These are phyloP conservation scores for Oryzaephilus surinamensis DNA, from an alignment of 1,140 invertebrate species.

Conservation along the genomic window DNA sequence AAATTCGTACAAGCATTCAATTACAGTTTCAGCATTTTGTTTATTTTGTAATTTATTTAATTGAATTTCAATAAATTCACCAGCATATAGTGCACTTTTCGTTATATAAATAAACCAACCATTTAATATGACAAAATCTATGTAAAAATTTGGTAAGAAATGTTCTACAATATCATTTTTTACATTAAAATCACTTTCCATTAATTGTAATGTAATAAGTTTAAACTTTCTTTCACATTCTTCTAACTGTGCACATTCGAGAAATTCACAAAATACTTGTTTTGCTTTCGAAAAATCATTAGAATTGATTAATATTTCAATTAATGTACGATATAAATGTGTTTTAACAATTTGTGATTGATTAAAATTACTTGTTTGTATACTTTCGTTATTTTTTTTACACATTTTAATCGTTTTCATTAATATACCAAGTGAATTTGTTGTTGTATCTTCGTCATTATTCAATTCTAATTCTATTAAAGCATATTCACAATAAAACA, in stretches of 20 bases:
- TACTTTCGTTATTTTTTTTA: too few relatives aligned
- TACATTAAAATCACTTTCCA: conserved; percentile 11
- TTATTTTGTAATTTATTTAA: too few relatives aligned
- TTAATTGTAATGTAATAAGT: conserved; percentile 24
- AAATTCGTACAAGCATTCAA: conserved; percentile 42
- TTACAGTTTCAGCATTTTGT: too few relatives aligned
- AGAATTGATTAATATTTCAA: conserved; percentile 33
- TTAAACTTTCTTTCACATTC: too few relatives aligned
- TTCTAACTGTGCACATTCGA: conserved; percentile 20
- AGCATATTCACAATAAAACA: conserved; percentile 52
- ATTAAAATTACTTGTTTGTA: conserved; percentile 15
- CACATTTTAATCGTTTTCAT: conserved; percentile 18
- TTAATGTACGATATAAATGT: conserved; percentile 37
- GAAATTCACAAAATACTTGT: conserved; percentile 13
- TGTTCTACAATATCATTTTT: conserved; percentile 28
- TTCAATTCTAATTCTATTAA: conserved; percentile 47
- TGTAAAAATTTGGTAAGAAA: conserved; percentile 41
- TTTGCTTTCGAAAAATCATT: conserved; percentile 12
- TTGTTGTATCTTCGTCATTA: conserved; percentile 37
- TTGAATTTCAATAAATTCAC: conserved; percentile 31
- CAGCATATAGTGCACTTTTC: conserved; percentile 27
- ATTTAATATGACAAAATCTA: conserved; percentile 45
- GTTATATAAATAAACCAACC: conserved; percentile 41
- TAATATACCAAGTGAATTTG: too few relatives aligned
- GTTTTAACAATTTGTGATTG: too few relatives aligned